Conservation (phyloP, 2,797 vertebrate genomes). For the Diceros bicornis region DNA sequence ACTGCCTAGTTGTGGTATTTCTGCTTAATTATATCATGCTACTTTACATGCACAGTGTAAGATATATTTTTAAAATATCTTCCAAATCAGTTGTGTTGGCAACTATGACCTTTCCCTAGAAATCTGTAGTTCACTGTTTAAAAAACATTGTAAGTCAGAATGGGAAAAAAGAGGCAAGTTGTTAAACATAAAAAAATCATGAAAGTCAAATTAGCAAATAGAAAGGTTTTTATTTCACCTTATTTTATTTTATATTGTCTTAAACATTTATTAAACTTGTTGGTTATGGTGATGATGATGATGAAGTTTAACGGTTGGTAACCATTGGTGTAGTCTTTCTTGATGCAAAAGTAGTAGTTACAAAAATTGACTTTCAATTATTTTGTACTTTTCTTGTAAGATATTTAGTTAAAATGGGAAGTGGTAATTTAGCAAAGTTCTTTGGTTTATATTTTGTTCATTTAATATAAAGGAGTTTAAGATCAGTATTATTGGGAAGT, state of each 20-base stretch:
- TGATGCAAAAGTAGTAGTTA: not conserved
- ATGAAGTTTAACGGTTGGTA: not conserved
- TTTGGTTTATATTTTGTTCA: not conserved
- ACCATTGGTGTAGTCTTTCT: not conserved
- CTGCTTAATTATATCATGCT: not conserved
- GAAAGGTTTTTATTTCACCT: not conserved
- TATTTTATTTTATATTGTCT: not conserved
- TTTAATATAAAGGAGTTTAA: not conserved
- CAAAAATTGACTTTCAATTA: not conserved
- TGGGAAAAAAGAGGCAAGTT: not conserved
- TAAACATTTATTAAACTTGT: not conserved
- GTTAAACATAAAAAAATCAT: not conserved
- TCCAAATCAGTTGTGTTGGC: not conserved
- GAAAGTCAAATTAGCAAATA: not conserved
- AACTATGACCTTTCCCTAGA: not conserved
- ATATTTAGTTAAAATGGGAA: not conserved
- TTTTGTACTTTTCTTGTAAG: slow-evolving; percentile 1
- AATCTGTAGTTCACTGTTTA: not conserved
- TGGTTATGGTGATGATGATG: not conserved
- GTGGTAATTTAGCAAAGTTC: not conserved
- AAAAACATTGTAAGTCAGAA: not conserved
- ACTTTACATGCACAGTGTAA: not conserved
- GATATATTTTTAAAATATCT: not conserved
- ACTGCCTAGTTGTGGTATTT: not conserved
- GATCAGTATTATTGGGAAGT: not conserved